A percentile compares a stretch with the other conserved stretches of the same genome.
Evolutionary conservation across 2,113 vertebrate species (phyloP).

Genomic region (Sinocyclocheilus anshuiensis): DNA sequence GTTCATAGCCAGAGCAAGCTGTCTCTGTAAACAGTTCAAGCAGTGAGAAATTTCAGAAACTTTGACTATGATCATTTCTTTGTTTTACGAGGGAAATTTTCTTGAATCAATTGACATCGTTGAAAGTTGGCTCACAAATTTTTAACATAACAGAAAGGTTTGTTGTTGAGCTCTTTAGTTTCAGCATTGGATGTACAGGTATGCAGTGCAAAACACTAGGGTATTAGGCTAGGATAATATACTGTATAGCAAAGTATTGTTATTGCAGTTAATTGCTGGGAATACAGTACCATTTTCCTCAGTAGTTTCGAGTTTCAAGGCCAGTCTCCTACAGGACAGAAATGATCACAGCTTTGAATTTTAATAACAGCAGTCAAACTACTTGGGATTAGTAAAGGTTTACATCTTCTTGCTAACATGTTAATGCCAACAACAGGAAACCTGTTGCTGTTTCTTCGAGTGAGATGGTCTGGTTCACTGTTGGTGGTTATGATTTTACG

Average conservation of each 20-base stretch:
- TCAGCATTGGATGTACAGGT: not conserved
- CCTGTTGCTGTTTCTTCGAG: not conserved
- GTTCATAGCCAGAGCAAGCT: conserved; percentile 25
- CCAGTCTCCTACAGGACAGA: not conserved
- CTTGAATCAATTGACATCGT: not conserved
- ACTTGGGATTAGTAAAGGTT: conserved; percentile 2
- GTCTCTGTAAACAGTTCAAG: conserved; percentile 1
- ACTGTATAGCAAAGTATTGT: not conserved
- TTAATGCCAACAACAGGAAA: conserved; percentile 9
- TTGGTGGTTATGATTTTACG: conserved; percentile 4
- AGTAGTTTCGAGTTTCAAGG: conserved; percentile 12
- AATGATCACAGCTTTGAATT: not conserved
- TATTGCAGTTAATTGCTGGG: not conserved
- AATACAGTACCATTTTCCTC: not conserved
- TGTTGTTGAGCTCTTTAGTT: not conserved
- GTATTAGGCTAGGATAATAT: not conserved
- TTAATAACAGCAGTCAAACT: conserved; percentile 18
- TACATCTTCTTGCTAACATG: not conserved
- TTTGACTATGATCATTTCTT: not conserved
- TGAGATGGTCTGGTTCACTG: not conserved
- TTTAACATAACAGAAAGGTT: not conserved
- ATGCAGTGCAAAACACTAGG: not conserved
- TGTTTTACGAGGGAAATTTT: not conserved
- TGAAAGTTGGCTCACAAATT: not conserved
- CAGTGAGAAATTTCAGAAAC: not conserved